A percentile compares a stretch with the other conserved stretches of the same genome.
Evolutionary conservation across 2,888 invertebrate genomes (phyloP).

Genomic region (Folsomia manolachei): DNA sequence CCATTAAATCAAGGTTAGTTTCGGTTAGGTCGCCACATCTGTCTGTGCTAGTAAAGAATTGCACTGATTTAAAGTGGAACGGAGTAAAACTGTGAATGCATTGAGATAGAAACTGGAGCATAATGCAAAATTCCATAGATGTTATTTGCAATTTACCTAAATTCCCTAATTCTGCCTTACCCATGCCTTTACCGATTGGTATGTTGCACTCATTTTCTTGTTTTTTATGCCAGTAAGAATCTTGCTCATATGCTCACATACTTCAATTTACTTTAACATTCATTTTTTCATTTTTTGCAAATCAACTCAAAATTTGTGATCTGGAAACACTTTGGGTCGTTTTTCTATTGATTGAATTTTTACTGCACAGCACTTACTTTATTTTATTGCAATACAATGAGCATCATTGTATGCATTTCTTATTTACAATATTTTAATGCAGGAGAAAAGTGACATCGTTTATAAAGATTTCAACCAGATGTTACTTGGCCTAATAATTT

Average conservation of each 20-base stretch:
- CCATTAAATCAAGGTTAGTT: too few relatives aligned
- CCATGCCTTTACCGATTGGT: too few relatives aligned
- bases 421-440: neutral
- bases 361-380: neutral
- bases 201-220: too few relatives aligned
- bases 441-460: too few relatives aligned
- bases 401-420: neutral
- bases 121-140: neutral
- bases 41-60: neutral
- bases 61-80: neutral
- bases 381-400: neutral
- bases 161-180: too few relatives aligned
- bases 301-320: neutral
- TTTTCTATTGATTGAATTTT: neutral
- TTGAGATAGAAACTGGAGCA: neutral
- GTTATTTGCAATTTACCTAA: neutral
- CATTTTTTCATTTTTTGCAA: neutral
- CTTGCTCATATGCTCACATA: too few relatives aligned
- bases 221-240: too few relatives aligned
- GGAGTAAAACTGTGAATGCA: neutral
- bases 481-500: neutral
- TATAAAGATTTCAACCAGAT: neutral
- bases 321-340: neutral
- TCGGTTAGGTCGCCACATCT: neutral
- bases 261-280: neutral